Conservation (phyloP, 2,888 invertebrate species). For the Laspeyria flexula region DNA sequence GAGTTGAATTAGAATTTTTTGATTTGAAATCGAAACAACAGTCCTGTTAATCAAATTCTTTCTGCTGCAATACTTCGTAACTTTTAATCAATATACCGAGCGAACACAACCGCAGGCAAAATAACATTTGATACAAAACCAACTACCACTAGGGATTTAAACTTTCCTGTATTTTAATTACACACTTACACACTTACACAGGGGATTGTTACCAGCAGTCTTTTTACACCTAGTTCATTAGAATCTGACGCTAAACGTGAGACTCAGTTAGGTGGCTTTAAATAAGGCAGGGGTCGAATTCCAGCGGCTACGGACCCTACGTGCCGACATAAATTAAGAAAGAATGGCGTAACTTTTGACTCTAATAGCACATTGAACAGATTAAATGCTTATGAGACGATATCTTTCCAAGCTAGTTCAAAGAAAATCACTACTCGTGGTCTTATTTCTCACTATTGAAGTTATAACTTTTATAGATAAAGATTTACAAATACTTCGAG, state of each 20-base stretch:
- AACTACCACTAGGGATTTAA: background rate
- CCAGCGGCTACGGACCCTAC: slow-evolving; percentile 44
- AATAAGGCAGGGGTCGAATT: slow-evolving; percentile 32
- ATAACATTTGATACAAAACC: too few relatives aligned
- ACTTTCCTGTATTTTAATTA: background rate
- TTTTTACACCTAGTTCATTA: slow-evolving; percentile 1
- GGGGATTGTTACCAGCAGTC: background rate
- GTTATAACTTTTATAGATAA: slow-evolving; percentile 21
- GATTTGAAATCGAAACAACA: too few relatives aligned
- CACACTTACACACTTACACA: background rate
- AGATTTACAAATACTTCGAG: too few relatives aligned
- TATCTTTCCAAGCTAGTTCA: slow-evolving; percentile 55
- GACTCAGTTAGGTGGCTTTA: slow-evolving; percentile 21
- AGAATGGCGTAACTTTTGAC: slow-evolving; percentile 77
- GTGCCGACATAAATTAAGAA: slow-evolving; percentile 71
- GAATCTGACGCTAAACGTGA: slow-evolving; percentile 2
- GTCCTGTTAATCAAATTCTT: too few relatives aligned
- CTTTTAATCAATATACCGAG: too few relatives aligned
- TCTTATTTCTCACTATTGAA: slow-evolving; percentile 31
- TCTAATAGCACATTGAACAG: slow-evolving; percentile 77
- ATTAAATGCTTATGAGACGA: slow-evolving; percentile 70
- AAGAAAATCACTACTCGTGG: slow-evolving; percentile 40
- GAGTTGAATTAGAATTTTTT: too few relatives aligned
- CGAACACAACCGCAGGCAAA: too few relatives aligned
- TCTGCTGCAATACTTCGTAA: too few relatives aligned